Conservation (phyloP, 2,797 vertebrate genomes). For the Rhincodon typus region DNA sequence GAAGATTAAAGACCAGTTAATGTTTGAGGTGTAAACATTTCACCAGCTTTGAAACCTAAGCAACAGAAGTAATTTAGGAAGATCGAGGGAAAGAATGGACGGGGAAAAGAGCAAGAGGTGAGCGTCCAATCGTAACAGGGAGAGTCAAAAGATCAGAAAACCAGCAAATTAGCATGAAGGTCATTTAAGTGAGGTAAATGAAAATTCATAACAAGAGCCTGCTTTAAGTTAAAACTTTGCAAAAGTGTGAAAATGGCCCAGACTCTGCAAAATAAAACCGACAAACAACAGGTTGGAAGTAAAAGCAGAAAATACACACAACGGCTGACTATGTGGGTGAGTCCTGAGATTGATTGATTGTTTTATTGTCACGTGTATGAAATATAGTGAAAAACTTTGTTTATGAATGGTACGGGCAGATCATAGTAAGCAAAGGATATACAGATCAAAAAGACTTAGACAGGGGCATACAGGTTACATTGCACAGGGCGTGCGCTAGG, state of each 20-base stretch:
- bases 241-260: background rate
- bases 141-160: background rate
- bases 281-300: background rate
- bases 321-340: background rate
- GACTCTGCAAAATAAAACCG: background rate
- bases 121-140: background rate
- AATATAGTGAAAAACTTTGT: too few species aligned
- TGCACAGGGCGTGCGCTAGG: too few species aligned
- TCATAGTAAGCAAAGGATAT: too few species aligned
- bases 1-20: background rate
- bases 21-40: background rate
- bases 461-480: too few species aligned
- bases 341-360: background rate
- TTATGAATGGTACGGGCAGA: too few species aligned
- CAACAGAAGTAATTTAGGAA: background rate
- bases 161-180: background rate
- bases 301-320: background rate
- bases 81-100: background rate
- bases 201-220: background rate
- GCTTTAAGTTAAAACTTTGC: background rate
- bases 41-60: background rate
- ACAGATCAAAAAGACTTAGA: too few species aligned
- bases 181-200: background rate
- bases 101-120: background rate
- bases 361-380: too few species aligned